These are phyloP conservation scores for Agelastica alni DNA, from an alignment of 2,888 invertebrate species.

Conservation along the genomic window DNA sequence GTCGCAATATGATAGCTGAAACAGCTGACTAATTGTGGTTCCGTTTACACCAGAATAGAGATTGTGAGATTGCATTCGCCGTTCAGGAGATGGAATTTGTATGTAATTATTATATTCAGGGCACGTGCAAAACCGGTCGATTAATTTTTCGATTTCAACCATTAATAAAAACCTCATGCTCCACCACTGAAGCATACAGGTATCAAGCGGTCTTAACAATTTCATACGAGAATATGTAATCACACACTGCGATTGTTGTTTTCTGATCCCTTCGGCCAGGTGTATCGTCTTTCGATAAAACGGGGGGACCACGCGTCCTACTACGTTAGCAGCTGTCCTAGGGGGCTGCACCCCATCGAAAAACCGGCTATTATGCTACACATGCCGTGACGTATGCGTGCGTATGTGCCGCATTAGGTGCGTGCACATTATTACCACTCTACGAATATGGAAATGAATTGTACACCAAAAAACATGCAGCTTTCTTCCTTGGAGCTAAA, in stretches of 20 bases:
- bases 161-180: no score
- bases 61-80: no score
- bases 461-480: background rate
- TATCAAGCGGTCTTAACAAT: slow-evolving; percentile 29
- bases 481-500: background rate
- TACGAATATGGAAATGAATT: slow-evolving; percentile 37
- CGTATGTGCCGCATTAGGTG: slow-evolving; percentile 49
- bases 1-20: no score
- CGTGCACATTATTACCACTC: slow-evolving; percentile 32
- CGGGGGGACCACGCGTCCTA: slow-evolving; percentile 34
- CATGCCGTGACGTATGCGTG: slow-evolving; percentile 52
- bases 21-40: no score
- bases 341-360: slow-evolving; percentile 50
- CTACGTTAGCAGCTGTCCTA: slow-evolving; percentile 47
- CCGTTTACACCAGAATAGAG: no score
- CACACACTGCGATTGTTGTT: slow-evolving; percentile 42
- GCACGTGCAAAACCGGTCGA: no score
- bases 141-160: no score
- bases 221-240: slow-evolving; percentile 34
- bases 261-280: slow-evolving; percentile 36
- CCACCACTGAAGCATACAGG: slow-evolving; percentile 32
- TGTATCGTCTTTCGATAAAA: slow-evolving; percentile 29
- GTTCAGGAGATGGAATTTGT: no score
- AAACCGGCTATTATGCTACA: slow-evolving; percentile 45
- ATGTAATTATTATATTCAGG: no score